Evolutionary conservation across 2,797 vertebrate species (phyloP).

Genomic region (Danio choprae): DNA sequence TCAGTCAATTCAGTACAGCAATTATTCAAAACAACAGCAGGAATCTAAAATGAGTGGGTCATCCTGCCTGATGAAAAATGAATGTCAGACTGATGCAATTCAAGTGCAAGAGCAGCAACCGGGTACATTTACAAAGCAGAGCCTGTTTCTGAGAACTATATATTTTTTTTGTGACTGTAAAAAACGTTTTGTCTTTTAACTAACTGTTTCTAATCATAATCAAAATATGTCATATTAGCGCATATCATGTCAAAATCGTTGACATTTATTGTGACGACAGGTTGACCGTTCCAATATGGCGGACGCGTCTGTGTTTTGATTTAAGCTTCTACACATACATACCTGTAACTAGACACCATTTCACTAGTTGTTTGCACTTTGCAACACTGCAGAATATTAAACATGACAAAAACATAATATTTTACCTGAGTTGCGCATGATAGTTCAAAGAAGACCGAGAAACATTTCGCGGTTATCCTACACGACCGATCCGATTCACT

Average conservation of each 20-base stretch:
- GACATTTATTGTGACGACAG: no score
- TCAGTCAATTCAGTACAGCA: conserved; percentile 46
- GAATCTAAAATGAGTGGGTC: conserved; percentile 10
- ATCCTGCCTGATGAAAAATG: conserved; percentile 7
- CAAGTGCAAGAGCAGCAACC: conserved; percentile 5
- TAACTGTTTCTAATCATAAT: background rate
- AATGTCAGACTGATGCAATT: conserved; percentile 25
- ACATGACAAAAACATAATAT: background rate
- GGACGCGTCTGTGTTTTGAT: no score
- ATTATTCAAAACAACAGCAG: conserved; percentile 52
- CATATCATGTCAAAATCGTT: background rate
- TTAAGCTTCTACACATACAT: no score
- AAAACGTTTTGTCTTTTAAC: background rate
- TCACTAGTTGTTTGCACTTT: background rate
- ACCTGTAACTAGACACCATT: no score
- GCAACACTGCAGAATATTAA: background rate
- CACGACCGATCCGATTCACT: background rate
- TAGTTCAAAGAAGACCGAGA: background rate
- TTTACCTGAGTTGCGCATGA: background rate
- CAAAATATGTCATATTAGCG: background rate
- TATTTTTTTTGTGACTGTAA: background rate
- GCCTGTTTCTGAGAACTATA: background rate
- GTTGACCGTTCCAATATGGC: background rate
- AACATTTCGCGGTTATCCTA: background rate
- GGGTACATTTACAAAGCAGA: background rate